These are phyloP conservation scores for Alligator mississippiensis DNA, from an alignment of 2,113 vertebrate genomes.

Conservation along the genomic window DNA sequence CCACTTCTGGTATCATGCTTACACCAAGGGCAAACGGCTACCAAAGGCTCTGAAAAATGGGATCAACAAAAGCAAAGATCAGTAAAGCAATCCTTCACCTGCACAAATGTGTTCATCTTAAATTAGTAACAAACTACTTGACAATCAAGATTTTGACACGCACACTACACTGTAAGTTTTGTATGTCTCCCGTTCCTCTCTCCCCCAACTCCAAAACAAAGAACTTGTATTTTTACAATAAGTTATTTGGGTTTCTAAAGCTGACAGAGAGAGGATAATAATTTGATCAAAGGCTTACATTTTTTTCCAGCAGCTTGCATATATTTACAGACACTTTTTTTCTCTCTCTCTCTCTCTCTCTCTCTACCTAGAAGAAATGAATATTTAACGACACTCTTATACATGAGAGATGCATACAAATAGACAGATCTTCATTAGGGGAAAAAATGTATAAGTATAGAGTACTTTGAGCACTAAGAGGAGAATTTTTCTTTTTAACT, in stretches of 20 bases:
- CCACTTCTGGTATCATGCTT: constrained; percentile 98
- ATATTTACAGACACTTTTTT: neutral
- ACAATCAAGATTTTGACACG: constrained; percentile 78
- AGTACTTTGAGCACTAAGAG: constrained; percentile 76
- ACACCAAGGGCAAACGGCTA: constrained; percentile 92
- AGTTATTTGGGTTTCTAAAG: constrained; percentile 78
- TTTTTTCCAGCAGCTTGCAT: constrained; percentile 38
- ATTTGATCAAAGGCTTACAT: neutral
- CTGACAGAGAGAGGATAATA: neutral
- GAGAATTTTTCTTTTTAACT: constrained; percentile 51
- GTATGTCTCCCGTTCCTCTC: constrained; percentile 67
- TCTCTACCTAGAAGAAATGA: neutral
- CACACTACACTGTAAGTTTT: constrained; percentile 67
- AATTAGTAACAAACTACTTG: constrained; percentile 68
- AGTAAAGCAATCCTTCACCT: constrained; percentile 74
- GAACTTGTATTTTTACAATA: constrained; percentile 81
- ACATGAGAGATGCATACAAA: constrained; percentile 41
- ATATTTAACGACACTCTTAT: constrained; percentile 16
- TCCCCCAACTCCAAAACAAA: constrained; percentile 52
- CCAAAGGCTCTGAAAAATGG: constrained; percentile 87
- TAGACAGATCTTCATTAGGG: constrained; percentile 33
- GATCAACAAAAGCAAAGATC: constrained; percentile 79
- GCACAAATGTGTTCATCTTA: neutral
- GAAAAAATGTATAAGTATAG: constrained; percentile 69
- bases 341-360: neutral